A percentile compares a stretch with the other conserved stretches of the same genome.
Conservation (phyloP, 2,888 invertebrate species). For the Eupithecia pulchellata region DNA sequence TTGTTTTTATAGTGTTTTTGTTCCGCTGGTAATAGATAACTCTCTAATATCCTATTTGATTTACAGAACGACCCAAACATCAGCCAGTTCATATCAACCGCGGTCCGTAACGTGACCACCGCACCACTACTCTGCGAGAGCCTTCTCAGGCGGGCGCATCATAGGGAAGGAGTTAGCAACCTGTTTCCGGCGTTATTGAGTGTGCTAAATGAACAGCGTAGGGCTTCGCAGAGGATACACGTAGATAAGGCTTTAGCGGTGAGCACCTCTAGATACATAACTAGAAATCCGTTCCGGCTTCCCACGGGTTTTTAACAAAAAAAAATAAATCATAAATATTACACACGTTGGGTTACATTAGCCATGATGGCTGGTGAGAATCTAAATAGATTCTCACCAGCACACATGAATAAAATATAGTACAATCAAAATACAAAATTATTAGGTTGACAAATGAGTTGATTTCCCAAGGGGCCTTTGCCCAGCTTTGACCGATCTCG, state of each 20-base stretch:
- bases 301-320: too few relatives aligned
- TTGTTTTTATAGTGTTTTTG: neutral
- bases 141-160: conserved; percentile 59
- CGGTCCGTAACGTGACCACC: conserved; percentile 50
- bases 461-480: too few relatives aligned
- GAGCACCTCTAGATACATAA: neutral
- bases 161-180: conserved; percentile 49
- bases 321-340: too few relatives aligned
- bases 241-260: conserved; percentile 79
- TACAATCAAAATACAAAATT: neutral
- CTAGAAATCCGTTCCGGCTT: too few relatives aligned
- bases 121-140: conserved; percentile 65
- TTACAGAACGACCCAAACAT: conserved; percentile 55
- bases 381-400: too few relatives aligned
- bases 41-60: neutral
- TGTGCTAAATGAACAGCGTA: conserved; percentile 59
- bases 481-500: too few relatives aligned
- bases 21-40: neutral
- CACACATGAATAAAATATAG: too few relatives aligned
- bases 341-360: too few relatives aligned
- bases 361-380: too few relatives aligned
- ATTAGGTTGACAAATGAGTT: too few relatives aligned
- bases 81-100: conserved; percentile 53
- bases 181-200: conserved; percentile 54
- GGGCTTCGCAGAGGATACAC: conserved; percentile 59